Evolutionary conservation across 2,888 invertebrate species (phyloP), one percentile per base, ranked within the genome.

Genomic region (Tiliacea citrago): DNA sequence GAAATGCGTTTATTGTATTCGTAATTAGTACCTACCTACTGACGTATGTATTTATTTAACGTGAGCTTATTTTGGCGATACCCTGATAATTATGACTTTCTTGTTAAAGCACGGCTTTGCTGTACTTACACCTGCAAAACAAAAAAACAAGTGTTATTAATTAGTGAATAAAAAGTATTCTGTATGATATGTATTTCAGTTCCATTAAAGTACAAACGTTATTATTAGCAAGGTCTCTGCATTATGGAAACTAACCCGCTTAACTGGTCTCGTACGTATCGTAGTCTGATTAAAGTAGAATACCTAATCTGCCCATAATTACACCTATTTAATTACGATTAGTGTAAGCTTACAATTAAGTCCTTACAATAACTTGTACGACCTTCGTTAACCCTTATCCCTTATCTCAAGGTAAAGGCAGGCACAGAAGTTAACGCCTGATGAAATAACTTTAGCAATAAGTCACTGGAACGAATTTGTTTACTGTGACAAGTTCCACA

Each of bases 401-500:
- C 12, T 61, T 66, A 63, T 18, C 35, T 72, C 58, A n/a, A 60
- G 49, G 53, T 70, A 35, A 58, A 39, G 21, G 35, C 18, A 73
- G 42, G 53, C 53, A 55, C 9, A 66, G 16, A 61, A 73, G 58
- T 73, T 62, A 79, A 75, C 83, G 86, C 87, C 90, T 87, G 83
- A 84, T 77, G 60, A 76, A 88, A 83, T 85, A 87, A 86, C 82
- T 84, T 82, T 73, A 82, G 83, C 88, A 86, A 89, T 86, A 85
- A 78, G 45, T 85, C 72, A 77, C 70, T 1, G 21, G 49, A 68
- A 75, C 74, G 24, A 79, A 68, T 75, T 83, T 73, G 49, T 75
- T 76, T 69, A 77, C 76, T 55, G 68, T 69, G 68, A 75, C 69
- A 79, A 77, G 39, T 75, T 78, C 2, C 16, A 55, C 77, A 79